phyloP scores from a whole-genome alignment of 1,140 invertebrate species.

The Popillia japonica region DNA sequence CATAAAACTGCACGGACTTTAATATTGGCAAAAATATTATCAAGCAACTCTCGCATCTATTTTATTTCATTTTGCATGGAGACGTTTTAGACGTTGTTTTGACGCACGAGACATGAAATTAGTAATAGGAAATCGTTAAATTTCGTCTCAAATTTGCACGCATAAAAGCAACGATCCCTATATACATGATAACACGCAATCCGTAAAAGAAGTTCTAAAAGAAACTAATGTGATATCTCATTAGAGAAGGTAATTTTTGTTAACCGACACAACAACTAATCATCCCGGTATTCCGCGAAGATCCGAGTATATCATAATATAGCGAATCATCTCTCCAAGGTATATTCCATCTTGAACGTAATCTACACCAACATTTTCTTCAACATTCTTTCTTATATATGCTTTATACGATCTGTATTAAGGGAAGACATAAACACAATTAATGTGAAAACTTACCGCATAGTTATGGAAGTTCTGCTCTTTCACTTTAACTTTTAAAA shows the following conservation, averaged over 20 bases:
- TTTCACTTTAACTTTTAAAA: conserved; percentile 64
- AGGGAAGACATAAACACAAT: conserved; percentile 31
- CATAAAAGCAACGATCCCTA: conserved; percentile 17
- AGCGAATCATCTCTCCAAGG: conserved; percentile 39
- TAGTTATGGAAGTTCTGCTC: conserved; percentile 68
- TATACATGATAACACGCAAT: conserved; percentile 19
- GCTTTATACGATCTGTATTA: no score
- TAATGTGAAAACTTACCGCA: conserved; percentile 61
- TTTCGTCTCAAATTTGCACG: no score
- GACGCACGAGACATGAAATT: no score
- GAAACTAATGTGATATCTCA: conserved; percentile 44
- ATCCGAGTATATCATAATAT: conserved; percentile 35
- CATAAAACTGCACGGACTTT: no score
- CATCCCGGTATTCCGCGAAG: conserved; percentile 29
- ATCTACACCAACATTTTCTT: background rate
- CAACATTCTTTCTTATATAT: background rate
- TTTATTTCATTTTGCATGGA: no score
- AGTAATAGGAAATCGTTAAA: no score
- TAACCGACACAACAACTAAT: conserved; percentile 46
- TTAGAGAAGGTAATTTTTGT: conserved; percentile 43
- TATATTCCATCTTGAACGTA: conserved; percentile 24
- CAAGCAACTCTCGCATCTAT: no score
- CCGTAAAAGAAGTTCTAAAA: conserved; percentile 14
- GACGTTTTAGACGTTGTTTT: no score
- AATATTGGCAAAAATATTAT: no score